Base-by-base conservation (phyloP, 1,140 invertebrate species). In the Xylocopa sonorina region DNA sequence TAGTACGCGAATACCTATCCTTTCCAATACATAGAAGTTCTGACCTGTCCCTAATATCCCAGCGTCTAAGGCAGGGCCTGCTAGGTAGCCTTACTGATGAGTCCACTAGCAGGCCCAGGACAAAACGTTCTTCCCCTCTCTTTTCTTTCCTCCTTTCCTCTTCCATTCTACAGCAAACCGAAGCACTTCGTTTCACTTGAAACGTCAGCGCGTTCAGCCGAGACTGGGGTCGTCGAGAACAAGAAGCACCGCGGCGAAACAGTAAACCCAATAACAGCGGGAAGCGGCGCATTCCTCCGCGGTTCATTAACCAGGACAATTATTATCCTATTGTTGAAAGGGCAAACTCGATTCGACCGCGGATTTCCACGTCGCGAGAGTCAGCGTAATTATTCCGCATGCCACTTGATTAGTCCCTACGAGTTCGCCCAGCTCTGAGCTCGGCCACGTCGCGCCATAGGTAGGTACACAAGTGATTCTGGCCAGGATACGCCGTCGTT, bases 321-420 rank as follows among this genome's bases (percentile, higher is more conserved):
- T 69, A 77, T 73, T 78, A 72, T 72, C 68, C 48, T 34, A 74
- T 75, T 34, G 62, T 72, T 58, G 46, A 64, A 74, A 75, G 60
- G 51, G 78, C 60, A 66, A 75, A 67, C 60, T 77, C 67, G 51
- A 73, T 68, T 24, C 62, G 55, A 53, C 29, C 73, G 57, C 38
- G 48, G 78, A 68, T 74, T 63, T 62, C 67, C 73, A 51, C 58
- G 80, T 48, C 74, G 34, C 62, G 14, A 24, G 63, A 73, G 66
- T 48, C 57, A 78, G 79, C 58, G 58, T 78, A 83, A 85, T 83
- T 83, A 83, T 85, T 81, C 79, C 74, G 58, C 81, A 64, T 75
- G 62, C 81, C 72, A 78, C 63, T 81, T 85, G 67, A 85, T 85
- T 85, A 78, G 73, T 74, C 62, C 38, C 60, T 16, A 21, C 63